Evolutionary conservation across 1,140 invertebrate genomes (phyloP).

Genomic region (Eriocheir sinensis): DNA sequence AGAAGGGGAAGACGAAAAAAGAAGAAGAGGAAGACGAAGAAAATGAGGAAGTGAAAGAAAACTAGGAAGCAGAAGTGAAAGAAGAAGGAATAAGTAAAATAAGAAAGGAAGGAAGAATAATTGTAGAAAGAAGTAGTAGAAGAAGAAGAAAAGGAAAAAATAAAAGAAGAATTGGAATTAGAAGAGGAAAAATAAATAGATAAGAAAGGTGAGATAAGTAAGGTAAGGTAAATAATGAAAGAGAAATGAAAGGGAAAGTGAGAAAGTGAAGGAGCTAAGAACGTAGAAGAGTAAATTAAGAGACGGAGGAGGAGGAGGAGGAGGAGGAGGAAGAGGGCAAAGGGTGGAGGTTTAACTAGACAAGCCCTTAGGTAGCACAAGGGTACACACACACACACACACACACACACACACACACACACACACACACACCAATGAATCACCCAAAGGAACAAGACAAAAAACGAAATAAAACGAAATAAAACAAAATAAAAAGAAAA

Average conservation of each 20-base stretch:
- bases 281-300: too few relatives aligned
- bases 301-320: too few relatives aligned
- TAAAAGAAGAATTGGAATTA: not conserved
- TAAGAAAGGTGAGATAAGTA: too few relatives aligned
- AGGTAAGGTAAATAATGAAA: not conserved
- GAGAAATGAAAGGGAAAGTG: not conserved
- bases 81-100: not conserved
- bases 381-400: constrained; percentile 16
- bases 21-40: too few relatives aligned
- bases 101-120: constrained; percentile 15
- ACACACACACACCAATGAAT: too few relatives aligned
- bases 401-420: constrained; percentile 34
- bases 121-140: not conserved
- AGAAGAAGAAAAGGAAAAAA: not conserved
- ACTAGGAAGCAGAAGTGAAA: not conserved
- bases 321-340: not conserved
- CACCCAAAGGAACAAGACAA: too few relatives aligned
- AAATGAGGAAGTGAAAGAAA: not conserved
- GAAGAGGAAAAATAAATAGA: not conserved
- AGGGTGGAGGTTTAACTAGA: too few relatives aligned
- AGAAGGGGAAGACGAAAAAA: too few relatives aligned
- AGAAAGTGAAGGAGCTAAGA: constrained; percentile 8
- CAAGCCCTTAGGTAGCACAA: not conserved
- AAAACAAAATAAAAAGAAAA: not conserved
- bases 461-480: too few relatives aligned